Evolutionary conservation across 2,797 vertebrate genomes (phyloP), one percentile per base, ranked within the genome.

Genomic region (Erethizon dorsatum): DNA sequence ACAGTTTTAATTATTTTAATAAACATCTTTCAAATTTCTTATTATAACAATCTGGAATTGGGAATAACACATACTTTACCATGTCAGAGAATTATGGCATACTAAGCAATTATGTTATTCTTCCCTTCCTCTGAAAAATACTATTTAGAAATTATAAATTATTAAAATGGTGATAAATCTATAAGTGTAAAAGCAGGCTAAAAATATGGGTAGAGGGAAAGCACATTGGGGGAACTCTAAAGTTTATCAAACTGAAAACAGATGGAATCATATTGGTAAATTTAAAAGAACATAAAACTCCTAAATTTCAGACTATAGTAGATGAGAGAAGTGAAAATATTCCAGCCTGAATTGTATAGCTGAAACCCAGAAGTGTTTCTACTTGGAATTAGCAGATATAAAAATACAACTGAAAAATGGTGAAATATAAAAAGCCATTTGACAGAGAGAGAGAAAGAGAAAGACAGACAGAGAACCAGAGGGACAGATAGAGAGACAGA

Each of bases 1-100:
- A 87, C 5, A 71, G 57, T 78, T 94, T 96, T 90, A 90, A 88
- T 97, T 94, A 94, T 86, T 59, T 91, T 95, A 71, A 90, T 75
- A 87, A 96, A 87, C 65, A 92, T 71, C 28, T 84, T 75, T 79
- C 18, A 86, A 91, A 17, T 80, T 86, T 26, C 24, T 31, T n/a
- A 95, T 82, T 85, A n/a, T 22, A 33, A 12, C 45, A 79, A 83
- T 83, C 56, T 91, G 56, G 83, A 69, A 31, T 75, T 87, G n/a
- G 1, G 37, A 96, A 57, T 78, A 94, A 73, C 3, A 52, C 82
- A 33, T 57, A 92, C 13, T 77, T 83, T 83, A 83, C 11, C 88
- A 17, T 79, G 82, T 67, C 5, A 56, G 14, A 93, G 20, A 86
- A 59, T 45, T 45, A 91, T 22, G 33, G 14, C 4, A 59, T 5